Percentiles rank a stretch among this genome's conserved stretches.
Conservation (phyloP, 2,113 vertebrate species). For the Gadus macrocephalus region DNA sequence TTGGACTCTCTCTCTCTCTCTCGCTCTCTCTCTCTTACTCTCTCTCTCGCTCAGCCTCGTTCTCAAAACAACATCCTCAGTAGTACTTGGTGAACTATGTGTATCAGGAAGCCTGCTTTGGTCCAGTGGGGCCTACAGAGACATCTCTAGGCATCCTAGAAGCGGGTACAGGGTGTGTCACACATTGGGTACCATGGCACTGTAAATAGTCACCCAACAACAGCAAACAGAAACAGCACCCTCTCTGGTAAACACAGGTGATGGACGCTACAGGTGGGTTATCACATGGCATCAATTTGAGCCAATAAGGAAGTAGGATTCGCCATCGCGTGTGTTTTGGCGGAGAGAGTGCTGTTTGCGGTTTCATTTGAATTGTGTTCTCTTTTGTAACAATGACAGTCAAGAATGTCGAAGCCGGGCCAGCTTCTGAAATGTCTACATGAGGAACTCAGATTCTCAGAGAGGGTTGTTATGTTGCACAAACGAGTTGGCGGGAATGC, state of each 20-base stretch:
- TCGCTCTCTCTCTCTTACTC: background rate
- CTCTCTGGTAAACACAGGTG: too few species aligned
- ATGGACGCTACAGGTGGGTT: too few species aligned
- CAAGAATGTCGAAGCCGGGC: too few species aligned
- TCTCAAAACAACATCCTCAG: constrained; percentile 55
- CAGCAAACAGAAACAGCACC: background rate
- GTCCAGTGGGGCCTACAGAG: constrained; percentile 21
- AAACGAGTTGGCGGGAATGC: too few species aligned
- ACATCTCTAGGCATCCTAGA: constrained; percentile 15
- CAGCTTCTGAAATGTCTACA: too few species aligned
- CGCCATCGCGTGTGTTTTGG: too few species aligned
- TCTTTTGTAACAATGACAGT: too few species aligned
- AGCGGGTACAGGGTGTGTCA: constrained; percentile 1
- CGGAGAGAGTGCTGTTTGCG: too few species aligned
- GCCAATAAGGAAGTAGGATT: background rate
- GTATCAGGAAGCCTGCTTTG: constrained; percentile 27
- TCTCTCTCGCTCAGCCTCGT: constrained; percentile 30
- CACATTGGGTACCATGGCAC: background rate
- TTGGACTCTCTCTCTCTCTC: too few species aligned
- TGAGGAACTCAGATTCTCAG: too few species aligned
- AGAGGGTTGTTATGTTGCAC: too few species aligned
- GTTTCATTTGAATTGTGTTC: too few species aligned
- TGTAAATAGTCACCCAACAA: constrained; percentile 19
- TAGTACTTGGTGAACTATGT: constrained; percentile 55
- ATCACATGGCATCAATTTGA: constrained; percentile 3